Base-by-base conservation (phyloP, 2,113 vertebrate species). In the Nesoenas mayeri region DNA sequence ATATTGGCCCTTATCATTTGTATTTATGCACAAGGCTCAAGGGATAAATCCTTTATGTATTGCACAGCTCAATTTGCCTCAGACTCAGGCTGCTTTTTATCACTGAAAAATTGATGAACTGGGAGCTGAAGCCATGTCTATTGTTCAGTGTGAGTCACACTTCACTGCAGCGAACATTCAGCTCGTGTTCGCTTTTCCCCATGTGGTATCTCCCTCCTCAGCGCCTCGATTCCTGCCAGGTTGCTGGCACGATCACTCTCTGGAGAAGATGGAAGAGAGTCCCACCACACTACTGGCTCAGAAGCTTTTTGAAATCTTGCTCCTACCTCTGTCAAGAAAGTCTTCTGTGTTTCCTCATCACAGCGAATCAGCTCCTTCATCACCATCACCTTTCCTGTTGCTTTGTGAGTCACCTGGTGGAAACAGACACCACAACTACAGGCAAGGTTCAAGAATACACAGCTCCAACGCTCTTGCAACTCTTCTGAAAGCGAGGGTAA, bases 331-430 rank as follows among this genome's bases (percentile, higher is more conserved):
- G 99, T 99, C 40, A 99, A 97, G 95, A 99, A 99, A 28, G 99
- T 99, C 97, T 99, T 99, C 98, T 99, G 99, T 6, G 99, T 99
- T 97, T 99, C 99, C 87, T 99, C 99, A 74, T 99, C 99, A 94
- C 99, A 99, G 22, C 99, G 99, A 92, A 99, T 99, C 92, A 99
- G 97, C 96, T 99, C 99, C 95, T 99, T 99, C 99, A 99, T 99
- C 93, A 99, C 99, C 99, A 99, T 99, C 97, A 99, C 99, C 95
- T 99, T 99, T 85, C 99, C 99, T 3, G 99, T 99, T 91, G 99
- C 99, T 98, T 99, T 99, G 96, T 99, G 99, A 50, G 99, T 99
- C 93, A 99, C 98, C 99, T 99, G 97, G 31, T 69, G 54, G 66
- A 73, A 97, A 96, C 38, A 29, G 57, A 92, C 44, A 78, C 32